A percentile compares a stretch with the other conserved stretches of the same genome.
Conservation (phyloP, 2,888 invertebrate genomes). For the Limnephilus marmoratus region DNA sequence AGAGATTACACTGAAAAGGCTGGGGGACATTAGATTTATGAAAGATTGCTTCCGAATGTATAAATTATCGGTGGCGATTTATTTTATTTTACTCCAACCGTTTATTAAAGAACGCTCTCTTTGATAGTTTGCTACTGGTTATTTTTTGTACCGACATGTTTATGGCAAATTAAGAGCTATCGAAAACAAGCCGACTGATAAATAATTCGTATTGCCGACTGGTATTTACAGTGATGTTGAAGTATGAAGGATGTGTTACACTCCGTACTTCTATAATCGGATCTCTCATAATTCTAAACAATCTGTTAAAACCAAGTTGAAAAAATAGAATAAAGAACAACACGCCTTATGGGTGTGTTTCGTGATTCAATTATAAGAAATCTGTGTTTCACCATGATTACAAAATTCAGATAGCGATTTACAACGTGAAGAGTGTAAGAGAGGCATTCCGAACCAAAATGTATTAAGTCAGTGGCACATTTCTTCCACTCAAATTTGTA, state of each 20-base stretch:
- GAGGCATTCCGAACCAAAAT: too few species aligned
- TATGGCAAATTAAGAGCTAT: constrained; percentile 53
- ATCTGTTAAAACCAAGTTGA: not conserved
- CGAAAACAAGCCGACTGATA: constrained; percentile 45
- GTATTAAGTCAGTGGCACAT: too few species aligned
- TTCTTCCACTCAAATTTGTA: too few species aligned
- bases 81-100: constrained; percentile 41
- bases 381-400: too few species aligned
- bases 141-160: constrained; percentile 51
- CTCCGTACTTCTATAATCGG: not conserved
- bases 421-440: too few species aligned
- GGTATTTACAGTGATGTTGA: not conserved
- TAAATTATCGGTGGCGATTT: constrained; percentile 47
- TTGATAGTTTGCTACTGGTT: constrained; percentile 42
- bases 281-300: not conserved
- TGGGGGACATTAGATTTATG: constrained; percentile 62
- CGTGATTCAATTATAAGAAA: too few species aligned
- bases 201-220: constrained; percentile 32
- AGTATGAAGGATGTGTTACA: not conserved
- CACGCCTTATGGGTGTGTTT: too few species aligned
- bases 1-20: constrained; percentile 65
- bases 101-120: constrained; percentile 43
- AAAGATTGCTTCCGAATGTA: constrained; percentile 55
- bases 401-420: too few species aligned
- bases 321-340: too few species aligned